phyloP scores from a whole-genome alignment of 2,113 vertebrate genomes.

The Microtus ochrogaster region DNA sequence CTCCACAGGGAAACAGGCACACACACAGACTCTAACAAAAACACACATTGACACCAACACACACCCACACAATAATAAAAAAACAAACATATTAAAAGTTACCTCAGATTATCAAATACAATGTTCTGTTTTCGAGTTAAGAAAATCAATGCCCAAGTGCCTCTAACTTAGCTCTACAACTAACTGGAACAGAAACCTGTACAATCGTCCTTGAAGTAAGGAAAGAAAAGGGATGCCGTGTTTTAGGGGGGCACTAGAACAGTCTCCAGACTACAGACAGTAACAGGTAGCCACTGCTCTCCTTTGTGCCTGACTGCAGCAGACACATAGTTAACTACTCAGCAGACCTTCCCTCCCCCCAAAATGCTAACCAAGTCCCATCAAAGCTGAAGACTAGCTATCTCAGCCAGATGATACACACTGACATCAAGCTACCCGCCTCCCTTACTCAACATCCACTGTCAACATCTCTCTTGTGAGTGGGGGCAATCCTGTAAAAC shows the following conservation, averaged over 20 bases:
- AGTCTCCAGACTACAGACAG: not conserved
- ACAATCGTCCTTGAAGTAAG: not conserved
- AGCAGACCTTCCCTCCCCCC: not conserved
- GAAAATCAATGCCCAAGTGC: not conserved
- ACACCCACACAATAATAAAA: not conserved
- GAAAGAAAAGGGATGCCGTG: slow-evolving; percentile 13
- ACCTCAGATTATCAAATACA: not conserved
- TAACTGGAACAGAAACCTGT: not conserved
- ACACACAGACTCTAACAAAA: not conserved
- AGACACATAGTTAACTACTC: not conserved
- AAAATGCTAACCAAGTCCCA: not conserved
- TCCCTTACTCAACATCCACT: not conserved
- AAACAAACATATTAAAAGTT: not conserved
- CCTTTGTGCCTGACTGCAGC: not conserved
- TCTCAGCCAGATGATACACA: not conserved
- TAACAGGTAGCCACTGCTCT: not conserved
- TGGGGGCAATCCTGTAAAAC: not conserved
- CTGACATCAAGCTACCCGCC: fast-evolving
- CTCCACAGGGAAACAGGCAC: not conserved
- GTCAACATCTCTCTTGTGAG: not conserved
- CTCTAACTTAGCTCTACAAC: not conserved
- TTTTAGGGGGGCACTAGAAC: not conserved
- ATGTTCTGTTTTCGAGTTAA: slow-evolving; percentile 15
- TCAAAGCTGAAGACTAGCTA: not conserved
- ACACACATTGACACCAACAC: not conserved